A percentile compares a stretch with the other conserved stretches of the same genome.
Evolutionary conservation across 2,797 vertebrate genomes (phyloP).

Genomic region (Momotus momota): DNA sequence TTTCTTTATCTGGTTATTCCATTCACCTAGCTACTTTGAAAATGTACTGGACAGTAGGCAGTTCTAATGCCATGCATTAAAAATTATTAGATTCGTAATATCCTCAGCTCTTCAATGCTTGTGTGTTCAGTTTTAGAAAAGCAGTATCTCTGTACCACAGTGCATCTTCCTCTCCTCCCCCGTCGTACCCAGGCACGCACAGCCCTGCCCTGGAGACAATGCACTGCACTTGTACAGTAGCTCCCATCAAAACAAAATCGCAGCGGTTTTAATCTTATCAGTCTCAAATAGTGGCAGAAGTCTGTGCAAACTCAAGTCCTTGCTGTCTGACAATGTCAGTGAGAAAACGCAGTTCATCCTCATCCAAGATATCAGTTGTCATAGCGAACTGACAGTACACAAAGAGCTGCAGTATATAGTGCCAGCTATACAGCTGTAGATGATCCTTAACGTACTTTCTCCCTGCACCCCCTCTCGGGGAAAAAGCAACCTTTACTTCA

Average conservation of each 20-base stretch:
- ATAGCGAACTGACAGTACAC: not conserved
- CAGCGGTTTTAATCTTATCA: slow-evolving; percentile 8
- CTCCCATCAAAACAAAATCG: not conserved
- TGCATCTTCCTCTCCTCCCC: not conserved
- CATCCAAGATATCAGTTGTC: slow-evolving; percentile 31
- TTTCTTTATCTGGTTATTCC: not conserved
- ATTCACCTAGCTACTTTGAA: not conserved
- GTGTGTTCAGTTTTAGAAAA: not conserved
- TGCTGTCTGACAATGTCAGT: slow-evolving; percentile 33
- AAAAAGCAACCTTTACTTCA: not conserved
- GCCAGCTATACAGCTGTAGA: not conserved
- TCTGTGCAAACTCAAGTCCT: slow-evolving; percentile 10
- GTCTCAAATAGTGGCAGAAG: not conserved
- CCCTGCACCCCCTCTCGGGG: not conserved
- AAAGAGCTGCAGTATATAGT: not conserved
- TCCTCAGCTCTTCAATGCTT: not conserved
- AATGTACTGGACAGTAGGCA: not conserved
- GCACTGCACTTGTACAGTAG: not conserved
- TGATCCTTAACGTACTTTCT: not conserved
- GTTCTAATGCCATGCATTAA: not conserved
- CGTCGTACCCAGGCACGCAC: accelerated
- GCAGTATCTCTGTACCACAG: not conserved
- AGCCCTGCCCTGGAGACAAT: not conserved
- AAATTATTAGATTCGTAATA: not conserved
- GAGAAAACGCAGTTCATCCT: slow-evolving; percentile 18